Evolutionary conservation across 2,888 invertebrate genomes (phyloP).

Genomic region (Ariolimax columbianus): DNA sequence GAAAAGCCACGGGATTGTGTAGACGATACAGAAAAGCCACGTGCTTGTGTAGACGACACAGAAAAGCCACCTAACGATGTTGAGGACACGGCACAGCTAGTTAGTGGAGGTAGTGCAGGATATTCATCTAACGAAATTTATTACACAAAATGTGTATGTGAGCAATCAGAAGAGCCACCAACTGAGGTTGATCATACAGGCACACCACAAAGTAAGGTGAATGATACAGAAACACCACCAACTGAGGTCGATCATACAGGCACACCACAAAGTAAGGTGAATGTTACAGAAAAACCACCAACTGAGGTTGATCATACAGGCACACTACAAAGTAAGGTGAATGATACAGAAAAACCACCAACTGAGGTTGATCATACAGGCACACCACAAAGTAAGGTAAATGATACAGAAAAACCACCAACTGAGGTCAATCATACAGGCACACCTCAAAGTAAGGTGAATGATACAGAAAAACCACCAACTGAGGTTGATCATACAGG

Average conservation of each 20-base stretch:
- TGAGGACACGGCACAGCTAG: no score
- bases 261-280: not conserved
- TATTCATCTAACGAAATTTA: no score
- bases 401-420: not conserved
- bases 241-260: not conserved
- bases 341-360: not conserved
- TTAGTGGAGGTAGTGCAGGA: no score
- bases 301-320: not conserved
- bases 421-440: not conserved
- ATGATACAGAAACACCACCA: not conserved
- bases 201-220: not conserved
- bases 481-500: not conserved
- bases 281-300: not conserved
- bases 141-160: no score
- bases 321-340: not conserved
- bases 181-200: not conserved
- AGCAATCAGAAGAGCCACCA: no score
- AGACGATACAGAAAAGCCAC: not conserved
- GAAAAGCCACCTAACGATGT: no score
- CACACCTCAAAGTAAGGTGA: not conserved
- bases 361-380: not conserved
- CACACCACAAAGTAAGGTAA: not conserved
- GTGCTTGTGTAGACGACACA: not conserved
- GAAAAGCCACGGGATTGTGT: not conserved
- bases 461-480: not conserved